Base-by-base conservation (phyloP, 2,797 vertebrate genomes). In the Coluber constrictor region DNA sequence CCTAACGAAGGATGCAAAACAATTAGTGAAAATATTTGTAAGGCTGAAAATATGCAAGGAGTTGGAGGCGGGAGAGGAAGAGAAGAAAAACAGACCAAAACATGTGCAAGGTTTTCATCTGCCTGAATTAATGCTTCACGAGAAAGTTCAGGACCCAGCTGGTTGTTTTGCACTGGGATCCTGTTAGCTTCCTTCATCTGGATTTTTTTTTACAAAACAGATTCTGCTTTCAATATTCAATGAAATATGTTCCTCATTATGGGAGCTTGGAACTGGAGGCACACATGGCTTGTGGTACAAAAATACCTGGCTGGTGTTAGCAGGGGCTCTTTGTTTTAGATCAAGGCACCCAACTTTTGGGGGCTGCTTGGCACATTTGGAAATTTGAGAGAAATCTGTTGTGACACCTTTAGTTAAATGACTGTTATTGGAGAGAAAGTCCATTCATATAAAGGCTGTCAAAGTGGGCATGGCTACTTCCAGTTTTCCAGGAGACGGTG, bases 1-100 rank as follows among this genome's bases (percentile, higher is more conserved):
- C 56, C 23, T 88, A 51, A 90, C 29, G 29, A 87, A 87, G 43
- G 83, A 87, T 70, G 43, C 23, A 43, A 70, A 90, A 37, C 32
- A 79, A 61, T 79, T 63, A 79, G 63, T 56, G 54, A 92, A 88
- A 88, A 54, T 92, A 63, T 83, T 90, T 55, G 74, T 86, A 90
- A n/a, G 86, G 79, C 56, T 83, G 13, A 37, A 90, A 90, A 55
- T 92, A 55, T 88, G 55, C 43, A 74, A 54, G 54, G 37, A 57
- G 61, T 15, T 47, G 47, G 16, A 55, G 15, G 3, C 4, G 13
- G 59, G 25, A 16, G 47, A 37, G 32, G 20, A 54, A 57, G 51
- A 90, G 86, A 79, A 55, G 89, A 55, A 60, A 92, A 87, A 32
- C 54, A 60, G 63, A 86, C 29, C 63, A 43, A 79, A 90, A 32